Conservation (phyloP, 2,113 vertebrate species). For the Dipodomys merriami region DNA sequence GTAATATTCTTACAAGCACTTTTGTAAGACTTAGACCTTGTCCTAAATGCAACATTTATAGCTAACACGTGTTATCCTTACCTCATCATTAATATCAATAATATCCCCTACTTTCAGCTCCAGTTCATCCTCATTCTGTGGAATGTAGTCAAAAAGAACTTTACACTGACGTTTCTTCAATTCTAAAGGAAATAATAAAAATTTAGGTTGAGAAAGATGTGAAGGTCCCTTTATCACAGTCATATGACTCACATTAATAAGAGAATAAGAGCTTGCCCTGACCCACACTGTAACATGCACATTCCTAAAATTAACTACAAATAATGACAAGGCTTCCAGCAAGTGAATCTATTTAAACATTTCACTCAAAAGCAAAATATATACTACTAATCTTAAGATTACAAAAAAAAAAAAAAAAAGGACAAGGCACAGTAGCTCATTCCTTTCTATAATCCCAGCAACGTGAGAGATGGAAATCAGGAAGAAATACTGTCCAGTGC, state of each 20-base stretch:
- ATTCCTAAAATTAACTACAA: neutral
- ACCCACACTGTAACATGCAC: neutral
- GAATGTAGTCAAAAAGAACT: conserved; percentile 92
- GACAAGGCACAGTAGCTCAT: neutral
- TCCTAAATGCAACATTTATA: neutral
- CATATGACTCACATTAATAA: neutral
- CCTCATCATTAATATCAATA: conserved; percentile 94
- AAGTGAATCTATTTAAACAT: neutral
- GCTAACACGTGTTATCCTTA: conserved; percentile 78
- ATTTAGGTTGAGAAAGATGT: conserved; percentile 20
- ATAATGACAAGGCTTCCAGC: neutral
- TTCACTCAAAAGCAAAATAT: neutral
- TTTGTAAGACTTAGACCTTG: conserved; percentile 23
- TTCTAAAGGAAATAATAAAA: conserved; percentile 83
- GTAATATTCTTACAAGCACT: conserved; percentile 25
- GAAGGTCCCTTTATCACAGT: neutral
- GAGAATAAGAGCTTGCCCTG: neutral
- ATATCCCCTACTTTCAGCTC: conserved; percentile 93
- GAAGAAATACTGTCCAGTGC: no score
- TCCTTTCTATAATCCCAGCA: no score
- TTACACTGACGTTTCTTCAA: conserved; percentile 93
- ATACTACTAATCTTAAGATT: neutral
- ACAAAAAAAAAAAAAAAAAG: conserved; percentile 63
- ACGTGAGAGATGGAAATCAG: no score
- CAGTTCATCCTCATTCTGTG: conserved; percentile 96